These are phyloP conservation scores for Microtus oregoni DNA, from an alignment of 2,113 vertebrate genomes.

Conservation along the genomic window DNA sequence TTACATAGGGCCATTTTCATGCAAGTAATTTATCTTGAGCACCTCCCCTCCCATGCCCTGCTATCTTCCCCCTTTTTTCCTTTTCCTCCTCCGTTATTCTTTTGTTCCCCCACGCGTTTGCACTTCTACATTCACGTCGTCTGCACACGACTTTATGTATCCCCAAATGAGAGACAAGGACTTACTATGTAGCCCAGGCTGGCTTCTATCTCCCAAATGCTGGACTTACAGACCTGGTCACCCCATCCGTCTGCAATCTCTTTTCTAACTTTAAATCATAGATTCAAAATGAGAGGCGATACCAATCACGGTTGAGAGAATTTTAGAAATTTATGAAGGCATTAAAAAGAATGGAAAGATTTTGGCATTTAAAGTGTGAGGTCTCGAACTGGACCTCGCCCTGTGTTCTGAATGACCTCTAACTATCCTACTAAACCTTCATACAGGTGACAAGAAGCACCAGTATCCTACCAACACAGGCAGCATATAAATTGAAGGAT, in stretches of 20 bases:
- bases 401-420: conserved; percentile 1
- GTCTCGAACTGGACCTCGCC: conserved; percentile 19
- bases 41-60: neutral
- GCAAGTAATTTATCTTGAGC: neutral
- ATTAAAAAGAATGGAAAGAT: neutral
- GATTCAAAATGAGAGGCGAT: neutral
- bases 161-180: neutral
- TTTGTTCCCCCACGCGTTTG: neutral
- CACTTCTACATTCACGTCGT: neutral
- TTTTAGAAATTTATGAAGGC: neutral
- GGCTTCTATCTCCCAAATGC: neutral
- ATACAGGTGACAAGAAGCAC: conserved; percentile 11
- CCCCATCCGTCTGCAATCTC: neutral
- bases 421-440: neutral
- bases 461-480: neutral
- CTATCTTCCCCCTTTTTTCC: too few relatives aligned
- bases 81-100: neutral
- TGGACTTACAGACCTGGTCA: neutral
- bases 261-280: conserved; percentile 25
- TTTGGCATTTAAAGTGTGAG: conserved; percentile 9
- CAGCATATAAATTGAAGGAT: neutral
- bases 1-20: neutral
- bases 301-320: neutral
- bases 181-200: neutral
- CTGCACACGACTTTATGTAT: neutral